phyloP scores from a whole-genome alignment of 1,140 invertebrate species.

The Bombus vancouverensis region DNA sequence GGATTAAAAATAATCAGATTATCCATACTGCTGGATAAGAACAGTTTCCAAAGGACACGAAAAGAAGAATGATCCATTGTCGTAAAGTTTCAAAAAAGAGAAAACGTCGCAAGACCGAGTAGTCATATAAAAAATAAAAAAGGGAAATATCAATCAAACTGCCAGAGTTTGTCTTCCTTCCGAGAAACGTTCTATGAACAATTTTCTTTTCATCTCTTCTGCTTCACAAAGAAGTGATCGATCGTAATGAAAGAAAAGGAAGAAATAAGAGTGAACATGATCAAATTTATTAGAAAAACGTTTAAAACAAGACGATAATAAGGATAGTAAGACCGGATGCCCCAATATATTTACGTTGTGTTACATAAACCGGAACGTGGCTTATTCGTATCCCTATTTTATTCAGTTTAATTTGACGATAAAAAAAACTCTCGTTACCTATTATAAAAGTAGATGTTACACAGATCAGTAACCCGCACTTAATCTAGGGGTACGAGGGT shows the following conservation, averaged over 20 bases:
- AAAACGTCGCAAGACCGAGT: background rate
- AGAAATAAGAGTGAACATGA: background rate
- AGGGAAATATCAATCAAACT: no score
- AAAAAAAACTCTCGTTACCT: conserved; percentile 49
- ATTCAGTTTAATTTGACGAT: conserved; percentile 58
- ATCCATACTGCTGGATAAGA: background rate
- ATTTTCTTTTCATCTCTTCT: background rate
- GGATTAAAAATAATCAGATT: background rate
- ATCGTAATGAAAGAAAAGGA: background rate
- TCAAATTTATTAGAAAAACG: background rate
- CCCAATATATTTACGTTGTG: conserved; percentile 20
- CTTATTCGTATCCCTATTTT: conserved; percentile 53
- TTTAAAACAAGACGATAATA: conserved; percentile 7
- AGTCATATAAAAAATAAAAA: background rate
- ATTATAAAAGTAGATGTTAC: conserved; percentile 56
- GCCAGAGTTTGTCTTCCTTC: background rate
- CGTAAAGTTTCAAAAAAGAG: no score
- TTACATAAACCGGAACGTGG: conserved; percentile 37
- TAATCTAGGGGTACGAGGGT: conserved; percentile 33
- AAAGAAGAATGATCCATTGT: background rate
- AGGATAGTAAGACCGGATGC: conserved; percentile 34
- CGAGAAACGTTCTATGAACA: background rate
- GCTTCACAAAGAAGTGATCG: background rate
- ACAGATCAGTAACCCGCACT: conserved; percentile 44
- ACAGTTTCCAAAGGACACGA: background rate